Percentiles rank a stretch among this genome's conserved stretches.
These are phyloP conservation scores for Galleria mellonella DNA, from an alignment of 1,140 invertebrate genomes.

Conservation along the genomic window DNA sequence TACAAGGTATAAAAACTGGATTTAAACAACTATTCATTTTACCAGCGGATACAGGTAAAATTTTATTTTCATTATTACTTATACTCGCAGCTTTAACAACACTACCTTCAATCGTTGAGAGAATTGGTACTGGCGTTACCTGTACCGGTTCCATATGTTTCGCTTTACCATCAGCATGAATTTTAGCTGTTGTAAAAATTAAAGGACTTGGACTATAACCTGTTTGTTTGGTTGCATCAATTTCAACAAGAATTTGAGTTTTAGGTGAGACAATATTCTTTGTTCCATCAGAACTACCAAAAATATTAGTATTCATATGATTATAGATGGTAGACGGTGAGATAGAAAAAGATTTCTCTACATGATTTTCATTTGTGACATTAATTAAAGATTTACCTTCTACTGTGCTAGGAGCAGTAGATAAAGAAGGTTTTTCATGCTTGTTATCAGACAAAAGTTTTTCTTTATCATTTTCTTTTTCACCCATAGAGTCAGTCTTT, in stretches of 20 bases:
- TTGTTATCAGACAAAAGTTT: conserved; percentile 20
- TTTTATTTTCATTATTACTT: conserved; percentile 5
- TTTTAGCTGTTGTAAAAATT: conserved; percentile 67
- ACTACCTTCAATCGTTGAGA: conserved; percentile 53
- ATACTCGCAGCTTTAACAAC: conserved; percentile 12
- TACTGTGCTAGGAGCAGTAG: conserved; percentile 3
- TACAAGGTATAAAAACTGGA: not conserved
- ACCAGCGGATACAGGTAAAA: not conserved
- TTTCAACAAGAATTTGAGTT: conserved; percentile 48
- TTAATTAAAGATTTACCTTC: conserved; percentile 11
- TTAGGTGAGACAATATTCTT: conserved; percentile 24
- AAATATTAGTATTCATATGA: conserved; percentile 55
- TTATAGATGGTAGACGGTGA: conserved; percentile 33
- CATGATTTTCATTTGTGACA: conserved; percentile 15
- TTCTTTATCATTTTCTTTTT: conserved; percentile 22
- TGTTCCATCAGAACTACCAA: conserved; percentile 21
- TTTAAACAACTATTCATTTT: not conserved
- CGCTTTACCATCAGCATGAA: conserved; percentile 50
- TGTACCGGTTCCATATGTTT: conserved; percentile 51
- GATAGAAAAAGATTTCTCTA: conserved; percentile 10
- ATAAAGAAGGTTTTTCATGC: conserved; percentile 11
- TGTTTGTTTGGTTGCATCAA: conserved; percentile 32
- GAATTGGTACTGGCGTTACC: conserved; percentile 49
- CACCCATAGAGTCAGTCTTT: conserved; percentile 47
- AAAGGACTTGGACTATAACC: conserved; percentile 36